Conservation (phyloP, 2,888 invertebrate genomes). For the Nomada hirtipes region DNA sequence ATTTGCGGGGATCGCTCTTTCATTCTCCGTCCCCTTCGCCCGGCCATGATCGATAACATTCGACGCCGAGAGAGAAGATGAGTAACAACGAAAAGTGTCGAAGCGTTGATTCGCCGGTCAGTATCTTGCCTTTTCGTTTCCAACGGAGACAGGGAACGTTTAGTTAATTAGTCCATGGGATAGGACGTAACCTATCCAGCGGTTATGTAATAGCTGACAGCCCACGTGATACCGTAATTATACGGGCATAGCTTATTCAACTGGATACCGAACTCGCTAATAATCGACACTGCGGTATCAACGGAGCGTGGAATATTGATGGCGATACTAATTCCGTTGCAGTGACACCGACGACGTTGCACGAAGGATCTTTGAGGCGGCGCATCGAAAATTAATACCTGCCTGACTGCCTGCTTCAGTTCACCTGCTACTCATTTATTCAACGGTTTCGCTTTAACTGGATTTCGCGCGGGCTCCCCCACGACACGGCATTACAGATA, state of each 20-base stretch:
- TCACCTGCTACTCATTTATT: not conserved
- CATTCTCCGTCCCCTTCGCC: not conserved
- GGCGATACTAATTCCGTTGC: conserved; percentile 63
- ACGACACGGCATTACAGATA: not conserved
- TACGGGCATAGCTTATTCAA: conserved; percentile 72
- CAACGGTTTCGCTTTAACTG: conserved; percentile 1
- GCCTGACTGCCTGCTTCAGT: not conserved
- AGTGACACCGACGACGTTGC: conserved; percentile 27
- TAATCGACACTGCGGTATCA: conserved; percentile 75
- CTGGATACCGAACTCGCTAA: conserved; percentile 75
- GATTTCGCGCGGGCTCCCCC: not conserved
- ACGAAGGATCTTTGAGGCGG: conserved; percentile 34
- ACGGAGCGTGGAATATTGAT: conserved; percentile 73
- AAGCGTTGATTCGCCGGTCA: conserved; percentile 8
- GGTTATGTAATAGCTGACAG: conserved; percentile 71
- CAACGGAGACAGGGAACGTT: conserved; percentile 48
- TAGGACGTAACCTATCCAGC: conserved; percentile 47
- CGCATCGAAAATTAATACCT: conserved; percentile 30
- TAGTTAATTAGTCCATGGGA: conserved; percentile 66
- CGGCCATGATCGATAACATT: conserved; percentile 22
- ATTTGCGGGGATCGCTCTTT: not conserved
- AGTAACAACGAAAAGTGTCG: conserved; percentile 32
- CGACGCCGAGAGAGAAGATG: not conserved
- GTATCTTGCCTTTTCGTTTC: not conserved
- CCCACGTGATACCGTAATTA: conserved; percentile 70